A percentile compares a stretch with the other conserved stretches of the same genome.
Conservation (phyloP, 2,113 vertebrate species). For the Hippopotamus amphibius region DNA sequence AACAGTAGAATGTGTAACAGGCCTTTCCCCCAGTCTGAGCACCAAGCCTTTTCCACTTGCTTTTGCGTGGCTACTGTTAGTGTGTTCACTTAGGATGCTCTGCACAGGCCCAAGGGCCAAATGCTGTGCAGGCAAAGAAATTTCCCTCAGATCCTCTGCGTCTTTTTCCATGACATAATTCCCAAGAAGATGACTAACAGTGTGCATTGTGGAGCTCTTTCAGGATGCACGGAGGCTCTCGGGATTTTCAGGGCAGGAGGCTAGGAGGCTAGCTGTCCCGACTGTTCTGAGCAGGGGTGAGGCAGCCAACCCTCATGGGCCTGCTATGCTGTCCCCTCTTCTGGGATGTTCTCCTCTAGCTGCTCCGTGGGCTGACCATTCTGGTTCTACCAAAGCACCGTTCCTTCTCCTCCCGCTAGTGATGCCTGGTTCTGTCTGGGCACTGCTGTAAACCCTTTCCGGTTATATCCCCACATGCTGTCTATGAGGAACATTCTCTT, state of each 20-base stretch:
- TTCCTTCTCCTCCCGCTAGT: not conserved
- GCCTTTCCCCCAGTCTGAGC: not conserved
- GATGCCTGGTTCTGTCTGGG: not conserved
- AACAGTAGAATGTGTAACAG: rapidly evolving
- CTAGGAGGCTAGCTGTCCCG: not conserved
- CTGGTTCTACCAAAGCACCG: not conserved
- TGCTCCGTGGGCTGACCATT: not conserved
- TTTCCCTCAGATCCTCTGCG: not conserved
- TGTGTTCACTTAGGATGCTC: not conserved
- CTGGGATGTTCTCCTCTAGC: not conserved
- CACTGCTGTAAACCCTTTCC: not conserved
- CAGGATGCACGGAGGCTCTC: not conserved
- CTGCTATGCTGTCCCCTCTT: not conserved
- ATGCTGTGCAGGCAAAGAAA: not conserved
- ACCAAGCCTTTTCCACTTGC: not conserved
- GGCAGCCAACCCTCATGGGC: not conserved
- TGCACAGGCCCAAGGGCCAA: not conserved
- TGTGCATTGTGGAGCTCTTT: not conserved
- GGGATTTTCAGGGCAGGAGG: not conserved
- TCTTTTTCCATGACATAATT: not conserved
- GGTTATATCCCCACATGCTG: not conserved
- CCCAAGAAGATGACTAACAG: not conserved
- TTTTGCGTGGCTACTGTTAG: not conserved
- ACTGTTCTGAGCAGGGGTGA: not conserved
- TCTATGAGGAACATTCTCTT: not conserved